These are phyloP conservation scores for Oasisia sp. DNA, from an alignment of 2,888 invertebrate genomes.

Conservation along the genomic window DNA sequence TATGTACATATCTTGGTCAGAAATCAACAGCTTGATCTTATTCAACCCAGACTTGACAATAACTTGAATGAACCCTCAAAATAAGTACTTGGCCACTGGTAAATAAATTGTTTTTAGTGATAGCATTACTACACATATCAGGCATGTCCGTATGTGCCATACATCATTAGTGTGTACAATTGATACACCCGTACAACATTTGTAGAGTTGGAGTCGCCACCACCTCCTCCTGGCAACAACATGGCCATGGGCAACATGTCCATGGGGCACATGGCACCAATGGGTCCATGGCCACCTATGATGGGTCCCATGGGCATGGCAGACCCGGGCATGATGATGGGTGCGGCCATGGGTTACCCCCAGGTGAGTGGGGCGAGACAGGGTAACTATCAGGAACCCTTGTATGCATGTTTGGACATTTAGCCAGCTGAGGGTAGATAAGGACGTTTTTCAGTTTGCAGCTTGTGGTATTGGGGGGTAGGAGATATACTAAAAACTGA, in stretches of 20 bases:
- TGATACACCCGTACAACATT: not conserved
- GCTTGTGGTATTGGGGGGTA: too few relatives aligned
- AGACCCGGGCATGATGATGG: slow-evolving; percentile 30
- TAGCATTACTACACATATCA: not conserved
- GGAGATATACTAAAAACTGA: too few relatives aligned
- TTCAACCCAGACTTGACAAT: not conserved
- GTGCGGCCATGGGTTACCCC: slow-evolving; percentile 14
- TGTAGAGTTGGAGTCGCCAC: not conserved
- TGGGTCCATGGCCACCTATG: slow-evolving; percentile 49
- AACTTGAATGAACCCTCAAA: not conserved
- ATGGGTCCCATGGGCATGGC: slow-evolving; percentile 60
- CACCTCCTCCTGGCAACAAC: slow-evolving; percentile 19
- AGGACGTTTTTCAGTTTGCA: not conserved
- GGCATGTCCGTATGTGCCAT: not conserved
- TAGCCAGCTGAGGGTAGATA: not conserved
- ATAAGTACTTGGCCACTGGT: not conserved
- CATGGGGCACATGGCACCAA: not conserved
- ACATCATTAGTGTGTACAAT: not conserved
- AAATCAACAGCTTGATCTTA: not conserved
- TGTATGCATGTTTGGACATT: not conserved
- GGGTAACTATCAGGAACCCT: not conserved
- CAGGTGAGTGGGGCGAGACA: not conserved
- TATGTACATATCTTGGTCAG: not conserved
- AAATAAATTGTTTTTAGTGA: not conserved
- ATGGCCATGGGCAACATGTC: slow-evolving; percentile 23